Evolutionary conservation across 2,113 vertebrate genomes (phyloP).

Genomic region (Axis porcinus): DNA sequence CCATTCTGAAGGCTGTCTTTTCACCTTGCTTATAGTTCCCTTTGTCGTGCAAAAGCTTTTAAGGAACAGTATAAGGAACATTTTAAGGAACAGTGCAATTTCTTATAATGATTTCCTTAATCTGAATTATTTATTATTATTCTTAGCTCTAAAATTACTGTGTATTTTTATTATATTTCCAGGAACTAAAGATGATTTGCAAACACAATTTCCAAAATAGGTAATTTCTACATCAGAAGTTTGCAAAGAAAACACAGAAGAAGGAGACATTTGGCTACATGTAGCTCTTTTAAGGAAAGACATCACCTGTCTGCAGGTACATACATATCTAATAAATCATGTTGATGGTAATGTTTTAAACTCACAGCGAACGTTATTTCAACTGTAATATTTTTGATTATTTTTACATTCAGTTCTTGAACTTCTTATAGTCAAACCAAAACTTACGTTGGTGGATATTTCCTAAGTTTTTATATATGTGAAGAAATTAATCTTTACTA

Average conservation of each 20-base stretch:
- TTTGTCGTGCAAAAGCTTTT: too few species aligned
- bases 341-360: background rate
- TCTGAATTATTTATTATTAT: constrained; percentile 11
- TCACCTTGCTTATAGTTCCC: too few species aligned
- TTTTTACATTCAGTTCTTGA: background rate
- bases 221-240: background rate
- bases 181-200: background rate
- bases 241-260: background rate
- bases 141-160: background rate
- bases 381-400: background rate
- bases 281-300: background rate
- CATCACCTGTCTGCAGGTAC: background rate
- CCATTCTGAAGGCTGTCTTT: too few species aligned
- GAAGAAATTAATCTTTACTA: background rate
- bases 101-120: constrained; percentile 11
- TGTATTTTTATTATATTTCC: constrained; percentile 29
- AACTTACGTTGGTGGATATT: background rate
- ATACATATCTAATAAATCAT: background rate
- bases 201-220: background rate
- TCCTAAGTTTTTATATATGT: background rate
- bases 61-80: background rate
- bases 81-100: background rate
- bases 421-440: background rate
- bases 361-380: background rate
- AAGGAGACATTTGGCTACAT: background rate